phyloP scores from a whole-genome alignment of 1,140 invertebrate genomes.

The Drosophila bipectinata region DNA sequence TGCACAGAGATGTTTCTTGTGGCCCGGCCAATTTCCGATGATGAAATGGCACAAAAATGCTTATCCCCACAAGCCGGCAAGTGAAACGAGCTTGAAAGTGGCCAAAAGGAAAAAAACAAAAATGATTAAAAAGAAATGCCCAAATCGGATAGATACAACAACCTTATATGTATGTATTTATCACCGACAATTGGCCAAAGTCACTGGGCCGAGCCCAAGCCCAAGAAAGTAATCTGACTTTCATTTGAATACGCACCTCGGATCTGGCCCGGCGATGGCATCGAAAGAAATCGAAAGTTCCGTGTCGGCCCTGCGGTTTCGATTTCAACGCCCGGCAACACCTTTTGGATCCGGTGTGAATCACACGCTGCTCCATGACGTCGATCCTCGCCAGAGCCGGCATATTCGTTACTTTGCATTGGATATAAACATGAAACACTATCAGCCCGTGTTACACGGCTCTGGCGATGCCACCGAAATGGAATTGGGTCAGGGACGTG shows the following conservation, averaged over 20 bases:
- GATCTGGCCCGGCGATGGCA: conserved; percentile 67
- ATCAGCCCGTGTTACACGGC: conserved; percentile 16
- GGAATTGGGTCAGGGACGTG: conserved; percentile 80
- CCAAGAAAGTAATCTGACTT: conserved; percentile 61
- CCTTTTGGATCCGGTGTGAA: conserved; percentile 61
- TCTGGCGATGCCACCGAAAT: conserved; percentile 14
- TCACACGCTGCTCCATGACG: conserved; percentile 54
- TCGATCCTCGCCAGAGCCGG: conserved; percentile 27
- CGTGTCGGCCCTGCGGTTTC: conserved; percentile 57
- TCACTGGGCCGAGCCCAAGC: conserved; percentile 26
- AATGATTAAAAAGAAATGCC: conserved; percentile 43
- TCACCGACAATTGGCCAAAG: conserved; percentile 42
- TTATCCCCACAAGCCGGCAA: conserved; percentile 16
- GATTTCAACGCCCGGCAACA: conserved; percentile 54
- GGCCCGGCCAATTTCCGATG: conserved; percentile 61
- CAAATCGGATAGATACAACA: conserved; percentile 29
- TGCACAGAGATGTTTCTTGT: conserved; percentile 33
- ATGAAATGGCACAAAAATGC: conserved; percentile 73
- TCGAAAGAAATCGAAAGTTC: conserved; percentile 80
- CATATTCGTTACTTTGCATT: conserved; percentile 37
- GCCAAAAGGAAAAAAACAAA: conserved; percentile 12
- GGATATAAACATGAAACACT: conserved; percentile 24
- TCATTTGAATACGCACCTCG: conserved; percentile 60
- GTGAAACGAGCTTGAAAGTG: conserved; percentile 41
- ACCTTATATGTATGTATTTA: conserved; percentile 21